These are phyloP conservation scores for Mesoclemmys tuberculata DNA, from an alignment of 2,113 vertebrate genomes.

Conservation along the genomic window DNA sequence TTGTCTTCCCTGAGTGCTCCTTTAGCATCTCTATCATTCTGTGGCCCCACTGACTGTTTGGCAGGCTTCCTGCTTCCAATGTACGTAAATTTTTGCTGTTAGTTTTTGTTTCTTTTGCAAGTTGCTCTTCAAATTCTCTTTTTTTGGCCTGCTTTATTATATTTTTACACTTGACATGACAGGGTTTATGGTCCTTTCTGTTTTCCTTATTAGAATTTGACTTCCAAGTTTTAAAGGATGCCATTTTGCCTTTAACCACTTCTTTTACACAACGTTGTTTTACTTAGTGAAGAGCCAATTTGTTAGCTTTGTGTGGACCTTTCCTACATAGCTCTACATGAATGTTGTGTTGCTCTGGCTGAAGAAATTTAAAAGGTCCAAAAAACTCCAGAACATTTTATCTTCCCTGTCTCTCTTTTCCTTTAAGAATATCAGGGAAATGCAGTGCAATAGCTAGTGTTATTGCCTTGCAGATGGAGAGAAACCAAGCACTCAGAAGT, in stretches of 20 bases:
- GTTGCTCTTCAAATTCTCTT: background rate
- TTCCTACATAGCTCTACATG: background rate
- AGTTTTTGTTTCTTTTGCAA: background rate
- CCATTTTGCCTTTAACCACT: background rate
- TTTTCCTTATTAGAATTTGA: background rate
- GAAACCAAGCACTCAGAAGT: conserved; percentile 12
- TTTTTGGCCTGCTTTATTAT: background rate
- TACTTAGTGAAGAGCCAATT: background rate
- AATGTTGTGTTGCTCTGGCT: background rate
- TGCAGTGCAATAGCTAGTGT: background rate
- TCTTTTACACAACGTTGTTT: background rate
- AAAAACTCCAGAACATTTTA: background rate
- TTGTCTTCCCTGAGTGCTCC: background rate
- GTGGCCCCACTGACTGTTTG: background rate
- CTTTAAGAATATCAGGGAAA: conserved; percentile 20
- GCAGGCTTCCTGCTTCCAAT: background rate
- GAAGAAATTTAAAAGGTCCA: background rate
- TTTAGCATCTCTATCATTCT: background rate
- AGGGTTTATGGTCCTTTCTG: background rate
- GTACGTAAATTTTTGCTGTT: background rate
- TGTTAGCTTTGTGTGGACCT: background rate
- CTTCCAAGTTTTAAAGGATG: background rate
- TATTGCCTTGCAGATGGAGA: background rate
- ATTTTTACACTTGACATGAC: background rate
- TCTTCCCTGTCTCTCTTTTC: background rate